Base-by-base conservation (phyloP, 2,797 vertebrate genomes). In the Pseudomugil tenellus region DNA sequence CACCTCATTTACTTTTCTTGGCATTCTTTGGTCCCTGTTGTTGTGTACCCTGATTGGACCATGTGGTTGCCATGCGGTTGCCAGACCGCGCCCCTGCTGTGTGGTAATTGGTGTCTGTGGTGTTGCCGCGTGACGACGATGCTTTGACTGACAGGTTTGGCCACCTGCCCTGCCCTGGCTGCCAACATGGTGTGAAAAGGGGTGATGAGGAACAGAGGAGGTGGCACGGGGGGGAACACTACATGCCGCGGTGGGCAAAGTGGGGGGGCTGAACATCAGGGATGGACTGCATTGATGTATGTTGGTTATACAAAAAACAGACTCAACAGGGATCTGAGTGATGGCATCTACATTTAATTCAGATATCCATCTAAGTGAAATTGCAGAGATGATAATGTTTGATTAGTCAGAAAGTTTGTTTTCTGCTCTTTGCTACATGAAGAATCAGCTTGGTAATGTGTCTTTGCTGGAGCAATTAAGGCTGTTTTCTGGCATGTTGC, bases 71-170 rank as follows among this genome's bases (percentile, higher is more conserved):
- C 92, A 89, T 93, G 93, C 91, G 87, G 92, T 91, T 91, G 84
- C 91, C 93, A 91, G 93, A 91, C 93, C 89, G 91, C 83, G 79
- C 92, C 93, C 92, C 94, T 83, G 92, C 94, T 93, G 94, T 84
- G 93, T 84, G 85, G 90, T 95, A 94, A 94, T 94, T 95, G 93
- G 92, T 93, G 88, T 92, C 92, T 89, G 86, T 85, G 83, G 92
- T 84, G 90, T 88, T 91, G 90, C 91, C 88, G 80, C 82, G 86
- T 89, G 92, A 89, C 90, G 85, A 86, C 75, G 75, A 77, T 62
- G 77, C 78, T 83, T 85, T 95, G 94, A 95, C 82, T 89, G 94
- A 93, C 93, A 92, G 92, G 86, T 92, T 92, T 95, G 94, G 94
- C 93, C 94, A 94, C 93, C 93, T 94, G 93, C 94, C 93, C 90